phyloP scores from a whole-genome alignment of 1,140 invertebrate genomes.

The Anthonomus grandis region DNA sequence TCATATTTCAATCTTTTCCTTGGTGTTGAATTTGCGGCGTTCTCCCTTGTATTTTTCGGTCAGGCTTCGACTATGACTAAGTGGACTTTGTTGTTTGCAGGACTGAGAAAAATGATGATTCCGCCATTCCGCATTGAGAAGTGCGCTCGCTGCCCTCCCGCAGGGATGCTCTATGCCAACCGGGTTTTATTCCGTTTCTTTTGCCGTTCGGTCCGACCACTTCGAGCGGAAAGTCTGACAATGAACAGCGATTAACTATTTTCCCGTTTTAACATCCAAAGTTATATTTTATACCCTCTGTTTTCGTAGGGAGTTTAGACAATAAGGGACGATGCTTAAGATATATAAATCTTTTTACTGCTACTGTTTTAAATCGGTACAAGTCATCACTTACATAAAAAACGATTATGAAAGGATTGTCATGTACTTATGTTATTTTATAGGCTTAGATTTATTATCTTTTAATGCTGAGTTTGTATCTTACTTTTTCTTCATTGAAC shows the following conservation, averaged over 20 bases:
- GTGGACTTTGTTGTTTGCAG: constrained; percentile 51
- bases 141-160: constrained; percentile 40
- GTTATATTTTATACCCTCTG: constrained; percentile 6
- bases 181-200: constrained; percentile 26
- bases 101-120: constrained; percentile 51
- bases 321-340: too few species aligned
- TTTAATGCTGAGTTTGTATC: too few species aligned
- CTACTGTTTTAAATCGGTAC: too few species aligned
- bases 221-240: constrained; percentile 22
- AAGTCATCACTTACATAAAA: too few species aligned
- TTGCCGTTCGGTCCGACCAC: constrained; percentile 18
- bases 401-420: too few species aligned
- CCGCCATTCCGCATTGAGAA: constrained; percentile 46
- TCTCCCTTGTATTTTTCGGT: constrained; percentile 45
- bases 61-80: constrained; percentile 50
- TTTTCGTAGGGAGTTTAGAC: too few species aligned
- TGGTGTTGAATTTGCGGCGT: constrained; percentile 38
- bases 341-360: too few species aligned
- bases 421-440: too few species aligned
- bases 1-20: constrained; percentile 31
- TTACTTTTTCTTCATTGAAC: too few species aligned
- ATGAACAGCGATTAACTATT: constrained; percentile 23
- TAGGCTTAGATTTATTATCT: too few species aligned
- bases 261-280: constrained; percentile 19
- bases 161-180: constrained; percentile 28